A percentile compares a stretch with the other conserved stretches of the same genome.
These are phyloP conservation scores for Himalopsyche anomala DNA, from an alignment of 2,888 invertebrate species.

Conservation along the genomic window DNA sequence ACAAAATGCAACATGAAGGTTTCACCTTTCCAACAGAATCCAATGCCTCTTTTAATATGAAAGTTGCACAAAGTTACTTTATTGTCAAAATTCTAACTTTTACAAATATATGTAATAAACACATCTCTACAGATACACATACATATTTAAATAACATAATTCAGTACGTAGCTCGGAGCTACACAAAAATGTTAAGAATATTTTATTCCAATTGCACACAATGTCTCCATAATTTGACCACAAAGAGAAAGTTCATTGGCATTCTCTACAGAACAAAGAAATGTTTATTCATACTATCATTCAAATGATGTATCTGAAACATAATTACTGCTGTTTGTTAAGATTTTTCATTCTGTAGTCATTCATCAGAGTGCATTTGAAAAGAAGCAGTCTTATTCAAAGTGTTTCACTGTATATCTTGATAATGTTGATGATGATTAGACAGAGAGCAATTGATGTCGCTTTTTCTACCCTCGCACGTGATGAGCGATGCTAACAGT, in stretches of 20 bases:
- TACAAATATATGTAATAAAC: constrained; percentile 32
- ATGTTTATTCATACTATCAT: constrained; percentile 3
- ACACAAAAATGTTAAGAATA: constrained; percentile 22
- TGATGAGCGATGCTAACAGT: constrained; percentile 9
- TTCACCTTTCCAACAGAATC: neutral
- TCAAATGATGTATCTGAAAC: neutral
- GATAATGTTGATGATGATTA: constrained; percentile 33
- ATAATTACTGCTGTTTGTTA: neutral
- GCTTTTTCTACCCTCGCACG: neutral
- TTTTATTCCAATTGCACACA: constrained; percentile 32
- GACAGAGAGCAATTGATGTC: constrained; percentile 1
- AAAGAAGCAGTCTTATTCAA: constrained; percentile 25
- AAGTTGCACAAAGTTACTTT: neutral
- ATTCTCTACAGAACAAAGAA: constrained; percentile 32
- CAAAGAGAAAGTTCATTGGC: constrained; percentile 29
- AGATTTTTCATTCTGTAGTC: neutral
- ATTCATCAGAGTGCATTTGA: neutral
- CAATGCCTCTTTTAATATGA: constrained; percentile 25
- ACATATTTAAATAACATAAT: constrained; percentile 18
- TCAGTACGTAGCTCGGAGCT: constrained; percentile 21
- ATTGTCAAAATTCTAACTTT: constrained; percentile 16
- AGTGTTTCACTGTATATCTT: constrained; percentile 27
- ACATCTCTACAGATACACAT: neutral
- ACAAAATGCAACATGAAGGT: constrained; percentile 7
- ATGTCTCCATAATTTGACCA: constrained; percentile 5